Percentiles rank a stretch among this genome's conserved stretches.
Evolutionary conservation across 2,797 vertebrate species (phyloP).

Genomic region (Selene dorsalis): DNA sequence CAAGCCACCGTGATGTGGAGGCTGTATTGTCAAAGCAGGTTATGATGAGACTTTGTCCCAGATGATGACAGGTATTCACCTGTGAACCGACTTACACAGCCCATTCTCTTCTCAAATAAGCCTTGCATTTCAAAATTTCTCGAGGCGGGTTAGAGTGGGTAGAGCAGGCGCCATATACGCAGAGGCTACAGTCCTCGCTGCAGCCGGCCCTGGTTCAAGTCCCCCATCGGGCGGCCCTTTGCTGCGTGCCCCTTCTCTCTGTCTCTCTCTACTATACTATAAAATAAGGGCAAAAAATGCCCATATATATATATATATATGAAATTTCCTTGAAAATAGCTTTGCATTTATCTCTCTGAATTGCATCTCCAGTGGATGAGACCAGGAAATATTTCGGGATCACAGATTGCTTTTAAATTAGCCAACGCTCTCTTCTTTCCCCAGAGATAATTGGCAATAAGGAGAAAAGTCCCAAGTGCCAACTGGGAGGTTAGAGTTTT

Average conservation of each 20-base stretch:
- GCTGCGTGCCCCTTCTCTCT: too few species aligned
- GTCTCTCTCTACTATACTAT: too few species aligned
- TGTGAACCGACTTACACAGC: constrained; percentile 15
- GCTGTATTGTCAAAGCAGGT: constrained; percentile 39
- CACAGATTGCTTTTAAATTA: constrained; percentile 82
- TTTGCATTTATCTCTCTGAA: constrained; percentile 46
- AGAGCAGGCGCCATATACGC: too few species aligned
- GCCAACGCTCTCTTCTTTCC: constrained; percentile 64
- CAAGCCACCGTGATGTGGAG: constrained; percentile 53
- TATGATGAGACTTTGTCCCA: constrained; percentile 23
- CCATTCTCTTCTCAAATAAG: constrained; percentile 16
- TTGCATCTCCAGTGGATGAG: constrained; percentile 56
- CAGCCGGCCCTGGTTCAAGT: too few species aligned
- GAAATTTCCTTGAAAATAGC: constrained; percentile 47
- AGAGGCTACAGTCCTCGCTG: too few species aligned
- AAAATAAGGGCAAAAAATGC: too few species aligned
- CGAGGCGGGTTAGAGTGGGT: too few species aligned
- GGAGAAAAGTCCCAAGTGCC: constrained; percentile 55
- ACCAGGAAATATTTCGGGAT: constrained; percentile 72
- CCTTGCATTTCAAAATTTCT: constrained; percentile 42
- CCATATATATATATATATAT: too few species aligned
- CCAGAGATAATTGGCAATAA: constrained; percentile 74
- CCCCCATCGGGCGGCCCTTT: too few species aligned
- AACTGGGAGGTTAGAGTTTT: constrained; percentile 67
- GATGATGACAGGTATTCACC: constrained; percentile 18